These are phyloP conservation scores for Miichthys miiuy DNA, from an alignment of 2,797 vertebrate genomes.

Conservation along the genomic window DNA sequence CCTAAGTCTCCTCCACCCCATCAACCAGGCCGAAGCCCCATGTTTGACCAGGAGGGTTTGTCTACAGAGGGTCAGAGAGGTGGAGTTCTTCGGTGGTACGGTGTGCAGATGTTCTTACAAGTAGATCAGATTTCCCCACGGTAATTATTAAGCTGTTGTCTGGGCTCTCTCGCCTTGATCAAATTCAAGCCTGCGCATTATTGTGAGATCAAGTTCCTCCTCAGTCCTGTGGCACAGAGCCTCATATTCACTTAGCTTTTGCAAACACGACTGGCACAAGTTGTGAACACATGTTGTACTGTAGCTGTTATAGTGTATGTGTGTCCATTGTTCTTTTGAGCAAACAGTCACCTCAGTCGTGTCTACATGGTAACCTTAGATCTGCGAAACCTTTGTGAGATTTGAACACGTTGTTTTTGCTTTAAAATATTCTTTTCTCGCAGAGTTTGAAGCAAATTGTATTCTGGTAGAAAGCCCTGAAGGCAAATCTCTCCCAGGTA, in stretches of 20 bases:
- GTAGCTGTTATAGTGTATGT: constrained; percentile 46
- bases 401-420: too few species aligned
- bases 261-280: constrained; percentile 42
- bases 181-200: constrained; percentile 56
- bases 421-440: too few species aligned
- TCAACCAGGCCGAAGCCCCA: constrained; percentile 35
- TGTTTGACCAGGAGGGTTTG: constrained; percentile 49
- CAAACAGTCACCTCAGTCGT: too few species aligned
- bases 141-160: constrained; percentile 62
- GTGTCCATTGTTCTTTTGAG: constrained; percentile 11
- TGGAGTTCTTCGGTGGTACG: constrained; percentile 36
- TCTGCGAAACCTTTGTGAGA: too few species aligned
- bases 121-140: constrained; percentile 67
- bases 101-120: constrained; percentile 20
- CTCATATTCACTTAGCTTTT: constrained; percentile 51
- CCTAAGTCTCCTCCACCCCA: not conserved
- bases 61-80: constrained; percentile 50
- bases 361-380: too few species aligned
- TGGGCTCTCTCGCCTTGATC: constrained; percentile 51
- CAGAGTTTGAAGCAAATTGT: too few species aligned
- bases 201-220: constrained; percentile 61
- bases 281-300: constrained; percentile 38
- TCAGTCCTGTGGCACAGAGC: constrained; percentile 42
- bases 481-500: too few species aligned
- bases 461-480: too few species aligned